Conservation (phyloP, 92 coral and sea anemone genomes). For the Pocillopora grandis region DNA sequence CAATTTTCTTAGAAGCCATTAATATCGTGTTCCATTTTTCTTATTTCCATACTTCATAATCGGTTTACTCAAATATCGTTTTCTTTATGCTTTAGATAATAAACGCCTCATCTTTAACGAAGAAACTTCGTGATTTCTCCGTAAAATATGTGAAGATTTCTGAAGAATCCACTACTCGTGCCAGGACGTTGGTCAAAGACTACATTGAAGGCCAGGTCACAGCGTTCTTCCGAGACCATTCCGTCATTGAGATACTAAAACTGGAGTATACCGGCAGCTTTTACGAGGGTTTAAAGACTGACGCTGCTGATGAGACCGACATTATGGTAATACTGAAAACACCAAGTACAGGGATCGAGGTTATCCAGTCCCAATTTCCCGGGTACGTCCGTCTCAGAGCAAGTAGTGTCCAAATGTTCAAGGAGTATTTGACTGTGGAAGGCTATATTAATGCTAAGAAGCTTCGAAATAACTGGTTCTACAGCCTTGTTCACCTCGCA, state of each 20-base stretch:
- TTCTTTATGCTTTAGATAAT: background rate
- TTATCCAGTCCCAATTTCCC: constrained; percentile 20
- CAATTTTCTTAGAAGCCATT: too few relatives aligned
- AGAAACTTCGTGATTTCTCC: constrained; percentile 58
- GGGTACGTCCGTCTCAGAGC: constrained; percentile 68
- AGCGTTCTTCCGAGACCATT: constrained; percentile 16
- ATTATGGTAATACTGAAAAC: constrained; percentile 69
- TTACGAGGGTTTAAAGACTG: constrained; percentile 75
- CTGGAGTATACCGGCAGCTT: constrained; percentile 79
- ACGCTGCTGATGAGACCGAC: constrained; percentile 84
- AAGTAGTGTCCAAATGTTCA: constrained; percentile 20
- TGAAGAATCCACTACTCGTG: constrained; percentile 42
- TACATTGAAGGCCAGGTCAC: constrained; percentile 40
- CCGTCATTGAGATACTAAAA: constrained; percentile 28
- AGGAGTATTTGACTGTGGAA: constrained; percentile 29
- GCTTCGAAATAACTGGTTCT: constrained; percentile 61
- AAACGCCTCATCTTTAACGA: constrained; percentile 13
- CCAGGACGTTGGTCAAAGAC: constrained; percentile 49
- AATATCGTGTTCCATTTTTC: too few relatives aligned
- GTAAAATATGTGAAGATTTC: constrained; percentile 63
- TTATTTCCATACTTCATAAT: too few relatives aligned
- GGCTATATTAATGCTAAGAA: constrained; percentile 51
- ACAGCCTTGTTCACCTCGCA: constrained; percentile 42
- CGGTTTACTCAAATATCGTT: background rate
- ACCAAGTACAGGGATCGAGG: constrained; percentile 24